phyloP scores from a whole-genome alignment of 2,113 vertebrate species.

The Andinoacara biseriatus region DNA sequence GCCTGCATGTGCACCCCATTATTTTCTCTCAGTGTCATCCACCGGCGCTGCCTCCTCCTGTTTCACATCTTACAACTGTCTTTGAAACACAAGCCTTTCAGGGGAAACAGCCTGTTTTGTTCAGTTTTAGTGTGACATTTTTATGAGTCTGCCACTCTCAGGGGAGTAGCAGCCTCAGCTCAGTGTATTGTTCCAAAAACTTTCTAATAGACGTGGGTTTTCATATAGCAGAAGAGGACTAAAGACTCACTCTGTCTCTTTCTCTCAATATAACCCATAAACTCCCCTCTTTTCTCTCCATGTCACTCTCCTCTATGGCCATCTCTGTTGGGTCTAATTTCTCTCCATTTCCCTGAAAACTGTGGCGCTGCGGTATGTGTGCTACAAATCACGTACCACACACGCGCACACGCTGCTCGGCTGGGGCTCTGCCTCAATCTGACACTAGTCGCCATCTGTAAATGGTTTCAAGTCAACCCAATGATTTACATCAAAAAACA shows the following conservation, averaged over 20 bases:
- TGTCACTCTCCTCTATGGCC: slow-evolving; percentile 5
- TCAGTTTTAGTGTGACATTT: slow-evolving; percentile 52
- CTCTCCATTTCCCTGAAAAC: slow-evolving; percentile 22
- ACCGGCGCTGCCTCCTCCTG: slow-evolving; percentile 35
- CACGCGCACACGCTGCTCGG: not conserved
- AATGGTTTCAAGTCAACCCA: slow-evolving; percentile 3
- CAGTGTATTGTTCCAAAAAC: slow-evolving; percentile 26
- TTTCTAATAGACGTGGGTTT: slow-evolving; percentile 36
- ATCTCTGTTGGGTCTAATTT: slow-evolving; percentile 9
- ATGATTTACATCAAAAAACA: slow-evolving; percentile 3
- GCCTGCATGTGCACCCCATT: slow-evolving; percentile 9
- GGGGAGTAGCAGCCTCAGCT: slow-evolving; percentile 40
- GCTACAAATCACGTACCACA: not conserved
- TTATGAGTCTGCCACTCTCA: slow-evolving; percentile 34
- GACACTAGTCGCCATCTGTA: slow-evolving; percentile 22
- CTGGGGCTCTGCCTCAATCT: slow-evolving; percentile 12
- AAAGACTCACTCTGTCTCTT: not conserved
- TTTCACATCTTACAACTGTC: slow-evolving; percentile 43
- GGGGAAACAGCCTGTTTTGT: slow-evolving; percentile 56
- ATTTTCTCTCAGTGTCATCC: slow-evolving; percentile 46
- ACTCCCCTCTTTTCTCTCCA: not conserved
- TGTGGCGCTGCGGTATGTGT: not conserved
- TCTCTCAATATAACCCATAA: not conserved
- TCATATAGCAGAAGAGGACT: slow-evolving; percentile 12
- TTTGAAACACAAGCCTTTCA: slow-evolving; percentile 52